Base-by-base conservation (phyloP, 1,140 invertebrate species). In the Halesus radiatus region DNA sequence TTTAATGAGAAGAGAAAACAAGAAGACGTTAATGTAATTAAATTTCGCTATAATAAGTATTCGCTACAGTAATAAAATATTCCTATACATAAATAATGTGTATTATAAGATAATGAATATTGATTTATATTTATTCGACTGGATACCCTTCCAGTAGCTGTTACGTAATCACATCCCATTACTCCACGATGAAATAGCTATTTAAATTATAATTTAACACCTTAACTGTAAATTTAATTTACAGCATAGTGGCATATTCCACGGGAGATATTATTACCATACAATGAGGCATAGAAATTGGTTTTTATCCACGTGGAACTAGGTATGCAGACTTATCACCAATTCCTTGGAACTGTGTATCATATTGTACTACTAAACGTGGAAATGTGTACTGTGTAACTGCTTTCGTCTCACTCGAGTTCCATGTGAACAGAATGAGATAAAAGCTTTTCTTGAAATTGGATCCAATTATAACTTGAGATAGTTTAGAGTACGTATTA, bases 281-380 rank as follows among this genome's bases (percentile, higher is more conserved):
- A 68, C 64, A 68, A 68, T 68, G 29, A 10, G 37, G 23, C n/a
- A 45, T 45, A 13, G 37, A 13, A 45, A 13, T 8, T 13, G 37
- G 37, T 45, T 45, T 45, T 10, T 45, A 45, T 45, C 37, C 37
- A 45, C 37, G 10, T 45, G 37, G 37, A 45, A 45, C 37, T 45
- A 45, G 37, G 37, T 45, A 45, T 45, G 37, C 37, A 45, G 37
- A 45, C 37, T 45, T 45, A 45, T 18, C 32, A 37, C 37, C 29
- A 60, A 68, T 68, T 68, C 32, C 64, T 18, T 32, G 20, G 37
- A 68, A 68, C 18, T 18, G 10, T 60, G 18, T 60, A 18, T 45
- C 37, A 45, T 45, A 45, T 45, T 45, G 23, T 60, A 60, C 3
- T 23, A 23, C 18, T 20, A 13, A 13, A 60, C 3, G 56, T 22